Evolutionary conservation across 2,797 vertebrate species (phyloP), one percentile per base, ranked within the genome.

Genomic region (Hypotaenidia philippensis): DNA sequence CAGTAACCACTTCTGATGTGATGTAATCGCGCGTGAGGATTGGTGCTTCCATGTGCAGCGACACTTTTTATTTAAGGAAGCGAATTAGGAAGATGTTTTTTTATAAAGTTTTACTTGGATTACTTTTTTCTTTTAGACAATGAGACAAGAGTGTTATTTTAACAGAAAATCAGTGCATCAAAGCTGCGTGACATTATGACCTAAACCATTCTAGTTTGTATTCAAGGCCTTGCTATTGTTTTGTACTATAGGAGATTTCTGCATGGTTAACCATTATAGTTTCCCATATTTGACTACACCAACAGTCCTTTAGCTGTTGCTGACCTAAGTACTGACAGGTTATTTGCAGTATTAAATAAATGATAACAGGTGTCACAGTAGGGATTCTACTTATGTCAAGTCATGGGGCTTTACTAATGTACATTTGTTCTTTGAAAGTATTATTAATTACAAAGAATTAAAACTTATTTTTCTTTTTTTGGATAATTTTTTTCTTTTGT

Each of bases 21-120:
- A 14, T 52, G 18, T 65, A 69, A 74, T 83, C 0, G 0, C 1
- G 0, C 34, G 25, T 0, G 5, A 66, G 18, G 16, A 61, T 79
- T 68, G 75, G 1, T 76, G 85, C 59, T 74, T 89, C 60, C 13
- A 4, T 77, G 74, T 74, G 29, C 36, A 69, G n/a, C 0, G 0
- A 29, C 8, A 3, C 6, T 40, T 90, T 63, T 83, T 34, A 63
- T 83, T 57, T 68, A 36, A 82, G n/a, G 47, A 82, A 68, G 50
- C 1, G 1, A 34, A 72, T 71, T 38, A 76, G 32, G 47, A 90
- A 59, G 72, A 36, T 22, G 44, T 5, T 47, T 22, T 45, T 32
- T 29, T 2, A 2, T 4, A 44, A 64, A 56, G 29, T 25, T 61
- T 55, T 45, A n/a, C 21, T 70, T 74, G 25, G 45, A 40, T 68